Percentiles rank a stretch among this genome's conserved stretches.
These are phyloP conservation scores for Drosophila fuyamai DNA, from an alignment of 1,140 invertebrate species.

Conservation along the genomic window DNA sequence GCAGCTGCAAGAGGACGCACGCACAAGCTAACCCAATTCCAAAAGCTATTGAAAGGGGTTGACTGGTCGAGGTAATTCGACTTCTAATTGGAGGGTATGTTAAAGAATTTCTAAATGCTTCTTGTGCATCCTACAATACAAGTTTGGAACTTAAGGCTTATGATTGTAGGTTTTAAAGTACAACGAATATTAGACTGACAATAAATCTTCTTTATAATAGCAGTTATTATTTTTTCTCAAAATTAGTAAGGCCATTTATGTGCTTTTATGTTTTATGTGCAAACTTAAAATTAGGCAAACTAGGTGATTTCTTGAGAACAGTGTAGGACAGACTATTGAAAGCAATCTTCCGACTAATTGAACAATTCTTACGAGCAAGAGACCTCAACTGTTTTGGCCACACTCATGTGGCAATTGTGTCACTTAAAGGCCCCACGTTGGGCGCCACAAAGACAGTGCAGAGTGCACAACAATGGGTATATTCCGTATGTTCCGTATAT, in stretches of 20 bases:
- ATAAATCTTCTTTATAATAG: too few species aligned
- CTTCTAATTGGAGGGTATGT: not conserved
- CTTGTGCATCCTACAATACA: too few species aligned
- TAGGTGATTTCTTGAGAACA: too few species aligned
- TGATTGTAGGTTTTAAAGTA: too few species aligned
- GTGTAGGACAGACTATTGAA: too few species aligned
- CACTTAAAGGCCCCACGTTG: conserved; percentile 17
- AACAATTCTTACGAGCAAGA: not conserved
- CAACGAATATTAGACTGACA: too few species aligned
- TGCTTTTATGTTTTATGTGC: not conserved
- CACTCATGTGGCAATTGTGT: not conserved
- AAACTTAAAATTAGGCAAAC: too few species aligned
- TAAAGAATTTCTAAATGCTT: not conserved
- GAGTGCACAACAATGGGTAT: not conserved
- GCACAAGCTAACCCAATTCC: conserved; percentile 9
- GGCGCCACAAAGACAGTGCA: conserved; percentile 1
- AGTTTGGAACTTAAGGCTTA: too few species aligned
- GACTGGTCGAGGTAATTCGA: too few species aligned
- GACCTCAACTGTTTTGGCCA: too few species aligned
- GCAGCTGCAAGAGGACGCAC: conserved; percentile 7
- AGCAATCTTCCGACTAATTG: not conserved
- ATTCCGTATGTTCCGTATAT: not conserved
- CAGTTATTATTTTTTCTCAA: too few species aligned
- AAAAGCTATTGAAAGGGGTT: not conserved
- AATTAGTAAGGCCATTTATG: not conserved